phyloP scores from a whole-genome alignment of 2,113 vertebrate species.

The Aspidoscelis tigris region DNA sequence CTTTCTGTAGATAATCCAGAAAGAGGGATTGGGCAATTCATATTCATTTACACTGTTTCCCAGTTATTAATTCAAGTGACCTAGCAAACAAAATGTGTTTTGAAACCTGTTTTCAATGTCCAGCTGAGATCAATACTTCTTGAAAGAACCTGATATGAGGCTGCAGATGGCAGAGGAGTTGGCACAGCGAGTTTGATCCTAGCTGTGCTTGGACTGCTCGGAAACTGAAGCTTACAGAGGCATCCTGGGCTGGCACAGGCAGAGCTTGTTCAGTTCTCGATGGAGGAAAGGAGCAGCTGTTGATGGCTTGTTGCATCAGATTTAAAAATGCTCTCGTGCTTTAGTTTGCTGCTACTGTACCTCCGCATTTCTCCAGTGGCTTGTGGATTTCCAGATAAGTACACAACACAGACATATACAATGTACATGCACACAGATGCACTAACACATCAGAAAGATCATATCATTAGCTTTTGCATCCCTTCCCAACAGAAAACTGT shows the following conservation, averaged over 20 bases:
- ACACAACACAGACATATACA: too few relatives aligned
- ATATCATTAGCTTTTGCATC: too few relatives aligned
- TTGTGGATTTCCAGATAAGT: background rate
- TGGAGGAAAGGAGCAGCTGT: conserved; percentile 13
- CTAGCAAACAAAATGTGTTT: background rate
- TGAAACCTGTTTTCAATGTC: background rate
- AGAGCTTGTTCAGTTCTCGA: background rate
- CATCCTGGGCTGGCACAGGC: background rate
- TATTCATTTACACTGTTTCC: background rate
- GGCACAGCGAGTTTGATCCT: background rate
- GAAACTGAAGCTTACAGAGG: conserved; percentile 17
- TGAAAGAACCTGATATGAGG: conserved; percentile 9
- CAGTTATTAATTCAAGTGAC: background rate
- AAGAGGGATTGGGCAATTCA: background rate
- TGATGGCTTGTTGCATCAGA: background rate
- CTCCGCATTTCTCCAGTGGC: background rate
- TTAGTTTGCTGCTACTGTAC: background rate
- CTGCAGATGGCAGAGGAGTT: background rate
- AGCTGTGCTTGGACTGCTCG: background rate
- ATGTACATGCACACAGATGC: too few relatives aligned
- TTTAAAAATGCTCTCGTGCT: background rate
- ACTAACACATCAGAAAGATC: too few relatives aligned
- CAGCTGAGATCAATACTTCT: background rate
- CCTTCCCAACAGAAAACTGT: too few relatives aligned
- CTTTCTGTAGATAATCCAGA: too few relatives aligned